Percentiles rank a stretch among this genome's conserved stretches.
These are phyloP conservation scores for Drosophila yakuba DNA, from an alignment of 1,140 invertebrate species.

Conservation along the genomic window DNA sequence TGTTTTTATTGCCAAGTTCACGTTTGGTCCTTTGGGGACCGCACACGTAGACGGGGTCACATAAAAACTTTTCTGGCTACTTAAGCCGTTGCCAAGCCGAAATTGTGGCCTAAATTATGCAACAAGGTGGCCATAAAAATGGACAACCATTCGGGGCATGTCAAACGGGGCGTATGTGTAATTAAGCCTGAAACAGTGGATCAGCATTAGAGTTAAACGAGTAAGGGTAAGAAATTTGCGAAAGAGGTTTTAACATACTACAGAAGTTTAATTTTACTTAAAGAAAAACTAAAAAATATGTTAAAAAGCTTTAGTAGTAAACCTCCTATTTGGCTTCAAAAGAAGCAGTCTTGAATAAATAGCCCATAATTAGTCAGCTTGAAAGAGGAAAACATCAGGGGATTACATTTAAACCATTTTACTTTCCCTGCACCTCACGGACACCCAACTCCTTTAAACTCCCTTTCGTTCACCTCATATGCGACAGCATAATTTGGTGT, in stretches of 20 bases:
- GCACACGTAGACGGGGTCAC: conserved; percentile 46
- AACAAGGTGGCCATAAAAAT: conserved; percentile 66
- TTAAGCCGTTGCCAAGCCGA: conserved; percentile 62
- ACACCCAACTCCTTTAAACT: neutral
- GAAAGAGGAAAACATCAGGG: neutral
- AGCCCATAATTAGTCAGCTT: neutral
- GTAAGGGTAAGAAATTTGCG: neutral
- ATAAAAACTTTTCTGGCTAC: conserved; percentile 73
- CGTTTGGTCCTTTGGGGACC: conserved; percentile 23
- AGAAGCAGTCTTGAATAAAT: neutral
- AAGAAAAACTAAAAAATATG: neutral
- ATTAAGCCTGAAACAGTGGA: conserved; percentile 58
- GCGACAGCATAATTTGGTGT: conserved; percentile 76
- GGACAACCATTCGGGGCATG: conserved; percentile 43
- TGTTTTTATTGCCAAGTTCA: conserved; percentile 71
- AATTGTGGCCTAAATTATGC: conserved; percentile 75
- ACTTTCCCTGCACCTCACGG: conserved; percentile 3
- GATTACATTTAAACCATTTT: neutral
- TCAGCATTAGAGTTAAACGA: conserved; percentile 24
- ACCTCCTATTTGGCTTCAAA: neutral
- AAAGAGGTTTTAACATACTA: neutral
- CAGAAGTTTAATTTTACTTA: neutral
- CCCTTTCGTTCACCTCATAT: conserved; percentile 19
- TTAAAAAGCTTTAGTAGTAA: no score
- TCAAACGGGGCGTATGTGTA: conserved; percentile 74